Evolutionary conservation across 2,797 vertebrate genomes (phyloP).

Genomic region (Peromyscus aztecus): DNA sequence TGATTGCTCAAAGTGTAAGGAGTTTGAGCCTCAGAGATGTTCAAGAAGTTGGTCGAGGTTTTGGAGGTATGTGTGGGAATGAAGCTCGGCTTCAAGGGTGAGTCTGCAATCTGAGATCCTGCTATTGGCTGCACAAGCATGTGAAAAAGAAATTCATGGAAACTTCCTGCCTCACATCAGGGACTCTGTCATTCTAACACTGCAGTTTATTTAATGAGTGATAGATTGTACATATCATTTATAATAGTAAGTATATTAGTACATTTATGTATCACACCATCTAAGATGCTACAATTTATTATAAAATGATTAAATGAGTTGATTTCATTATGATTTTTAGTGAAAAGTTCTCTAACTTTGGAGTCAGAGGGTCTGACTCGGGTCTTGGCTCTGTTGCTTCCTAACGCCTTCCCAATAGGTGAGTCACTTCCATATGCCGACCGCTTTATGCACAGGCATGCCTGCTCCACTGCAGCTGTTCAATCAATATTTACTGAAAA

Average conservation of each 20-base stretch:
- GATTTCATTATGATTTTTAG: background rate
- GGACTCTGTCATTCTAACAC: background rate
- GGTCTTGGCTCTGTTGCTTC: background rate
- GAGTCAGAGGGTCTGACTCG: background rate
- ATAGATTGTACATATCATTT: background rate
- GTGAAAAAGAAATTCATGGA: background rate
- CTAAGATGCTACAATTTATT: background rate
- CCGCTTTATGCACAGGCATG: background rate
- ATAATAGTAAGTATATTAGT: background rate
- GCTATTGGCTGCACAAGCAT: background rate
- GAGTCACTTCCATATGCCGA: background rate
- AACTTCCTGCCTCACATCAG: background rate
- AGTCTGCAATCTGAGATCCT: background rate
- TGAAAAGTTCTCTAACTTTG: constrained; percentile 7
- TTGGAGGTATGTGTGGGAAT: background rate
- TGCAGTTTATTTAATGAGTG: background rate
- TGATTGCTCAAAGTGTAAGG: background rate
- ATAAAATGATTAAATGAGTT: background rate
- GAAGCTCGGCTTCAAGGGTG: background rate
- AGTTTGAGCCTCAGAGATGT: background rate
- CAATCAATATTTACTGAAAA: background rate
- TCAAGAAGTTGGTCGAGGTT: background rate
- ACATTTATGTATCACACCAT: background rate
- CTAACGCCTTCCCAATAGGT: background rate
- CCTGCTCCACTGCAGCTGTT: background rate